phyloP scores from a whole-genome alignment of 2,888 invertebrate species.

The Brachylomia viminalis region DNA sequence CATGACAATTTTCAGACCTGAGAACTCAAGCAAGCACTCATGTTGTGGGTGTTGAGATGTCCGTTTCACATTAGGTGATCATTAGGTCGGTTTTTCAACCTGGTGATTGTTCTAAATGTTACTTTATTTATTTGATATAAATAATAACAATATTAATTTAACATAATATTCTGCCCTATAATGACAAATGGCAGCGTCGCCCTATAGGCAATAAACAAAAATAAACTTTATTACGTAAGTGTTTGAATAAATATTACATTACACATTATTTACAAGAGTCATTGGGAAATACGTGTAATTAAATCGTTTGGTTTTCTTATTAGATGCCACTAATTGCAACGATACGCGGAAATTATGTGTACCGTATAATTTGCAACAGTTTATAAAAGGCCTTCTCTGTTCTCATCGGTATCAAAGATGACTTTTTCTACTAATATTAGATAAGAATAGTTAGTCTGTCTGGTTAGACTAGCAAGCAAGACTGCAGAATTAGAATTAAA shows the following conservation, averaged over 20 bases:
- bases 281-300: conserved; percentile 34
- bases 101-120: not conserved
- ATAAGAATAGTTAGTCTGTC: not conserved
- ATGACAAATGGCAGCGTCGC: not conserved
- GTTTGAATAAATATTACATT: conserved; percentile 39
- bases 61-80: not conserved
- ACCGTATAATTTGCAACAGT: not conserved
- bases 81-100: not conserved
- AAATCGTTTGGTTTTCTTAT: conserved; percentile 36
- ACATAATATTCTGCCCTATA: not conserved
- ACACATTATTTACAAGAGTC: conserved; percentile 1
- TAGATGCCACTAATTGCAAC: conserved; percentile 30
- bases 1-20: not conserved
- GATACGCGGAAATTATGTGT: not conserved
- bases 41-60: not conserved
- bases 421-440: not conserved
- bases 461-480: not conserved
- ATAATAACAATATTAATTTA: no score
- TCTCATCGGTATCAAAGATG: not conserved
- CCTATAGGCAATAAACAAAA: conserved; percentile 3
- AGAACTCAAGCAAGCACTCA: no score
- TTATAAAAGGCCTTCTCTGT: not conserved
- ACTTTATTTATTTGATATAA: not conserved
- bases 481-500: no score
- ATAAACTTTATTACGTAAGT: conserved; percentile 19